phyloP scores from a whole-genome alignment of 1,140 invertebrate genomes.

The Elymnias hypermnestra region DNA sequence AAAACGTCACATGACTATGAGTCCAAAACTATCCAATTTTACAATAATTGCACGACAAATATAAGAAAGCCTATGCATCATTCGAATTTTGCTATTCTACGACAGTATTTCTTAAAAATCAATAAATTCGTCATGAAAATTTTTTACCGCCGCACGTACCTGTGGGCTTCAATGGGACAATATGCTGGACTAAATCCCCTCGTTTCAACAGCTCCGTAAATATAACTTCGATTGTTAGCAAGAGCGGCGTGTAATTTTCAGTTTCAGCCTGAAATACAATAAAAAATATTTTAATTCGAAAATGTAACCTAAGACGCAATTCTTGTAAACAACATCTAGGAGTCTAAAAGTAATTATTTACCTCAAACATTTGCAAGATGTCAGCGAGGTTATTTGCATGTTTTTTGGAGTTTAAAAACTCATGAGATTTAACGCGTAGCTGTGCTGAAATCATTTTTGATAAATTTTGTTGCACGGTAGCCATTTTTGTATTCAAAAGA shows the following conservation, averaged over 20 bases:
- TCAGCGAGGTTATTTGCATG: constrained; percentile 79
- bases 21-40: no score
- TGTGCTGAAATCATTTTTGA: constrained; percentile 70
- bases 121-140: constrained; percentile 33
- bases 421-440: constrained; percentile 80
- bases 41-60: no score
- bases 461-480: constrained; percentile 58
- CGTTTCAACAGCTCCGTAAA: constrained; percentile 81
- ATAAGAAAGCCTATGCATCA: no score
- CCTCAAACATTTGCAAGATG: constrained; percentile 80
- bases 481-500: constrained; percentile 70
- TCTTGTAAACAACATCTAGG: constrained; percentile 21
- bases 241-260: constrained; percentile 72
- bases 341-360: constrained; percentile 32
- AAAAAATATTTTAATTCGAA: constrained; percentile 31
- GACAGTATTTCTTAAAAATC: no score
- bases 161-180: constrained; percentile 73
- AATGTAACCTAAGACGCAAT: constrained; percentile 64
- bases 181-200: constrained; percentile 78
- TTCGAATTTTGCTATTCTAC: no score
- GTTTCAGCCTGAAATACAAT: constrained; percentile 68
- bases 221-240: constrained; percentile 82
- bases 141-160: constrained; percentile 45
- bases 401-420: constrained; percentile 80
- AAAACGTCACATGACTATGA: constrained; percentile 31